Evolutionary conservation across 2,797 vertebrate genomes (phyloP), one percentile per base, ranked within the genome.

Genomic region (Pseudochirops corinnae): DNA sequence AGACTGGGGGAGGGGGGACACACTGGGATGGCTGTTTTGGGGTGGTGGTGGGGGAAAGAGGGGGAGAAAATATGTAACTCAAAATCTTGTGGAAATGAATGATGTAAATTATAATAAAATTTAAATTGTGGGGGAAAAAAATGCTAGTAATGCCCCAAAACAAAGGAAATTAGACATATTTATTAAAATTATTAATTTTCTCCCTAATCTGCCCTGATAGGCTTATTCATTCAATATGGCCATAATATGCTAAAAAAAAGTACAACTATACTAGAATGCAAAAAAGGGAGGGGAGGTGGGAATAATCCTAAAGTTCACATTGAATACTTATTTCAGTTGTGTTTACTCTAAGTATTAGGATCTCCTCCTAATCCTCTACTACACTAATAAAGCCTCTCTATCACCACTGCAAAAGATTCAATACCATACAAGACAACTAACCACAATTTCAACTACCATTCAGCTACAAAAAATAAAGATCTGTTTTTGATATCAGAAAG

Each of bases 291-390:
- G 5, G 18, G 2, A 6, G 55, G 92, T 46, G 29, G 53, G 87
- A 94, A 95, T 90, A 93, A 94, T 12, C 82, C 92, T 82, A 26
- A 93, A 90, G 95, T 87, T 55, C 67, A 94, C 93, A 91, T 56
- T 50, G 67, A 58, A 92, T 53, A 74, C 56, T 93, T 60, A 94
- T 55, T 46, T 46, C 21, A 95, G 96, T 56, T 39, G 57, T 92
- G 21, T 90, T 94, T 90, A 95, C 7, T 95, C 52, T 29, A 82
- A 18, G 14, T 53, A 94, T 46, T 46, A 82, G 39, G n/a, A 46
- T 82, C 74, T 82, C n/a, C 13, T 67, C 67, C n/a, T 39, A 39
- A 39, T 60, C 94, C 53, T 29, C 93, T 90, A 74, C 31, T 55
- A 29, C 26, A 46, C 57, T 39, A 92, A 39, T 58, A 87, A 94